These are phyloP conservation scores for Tragopan temminckii DNA, from an alignment of 2,797 vertebrate species.

Conservation along the genomic window DNA sequence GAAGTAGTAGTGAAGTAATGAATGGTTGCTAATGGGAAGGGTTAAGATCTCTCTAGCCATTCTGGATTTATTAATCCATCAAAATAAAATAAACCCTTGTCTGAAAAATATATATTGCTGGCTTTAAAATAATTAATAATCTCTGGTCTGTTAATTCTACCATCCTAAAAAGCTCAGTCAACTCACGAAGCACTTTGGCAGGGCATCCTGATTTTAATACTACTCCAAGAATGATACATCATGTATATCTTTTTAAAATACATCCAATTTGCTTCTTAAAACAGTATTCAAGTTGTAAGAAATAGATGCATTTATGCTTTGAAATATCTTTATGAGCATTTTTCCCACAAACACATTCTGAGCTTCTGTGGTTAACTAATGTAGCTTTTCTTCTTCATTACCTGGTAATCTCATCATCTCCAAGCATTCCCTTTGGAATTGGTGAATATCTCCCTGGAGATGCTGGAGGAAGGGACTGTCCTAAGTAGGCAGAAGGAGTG, in stretches of 20 bases:
- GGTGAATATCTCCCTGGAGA: slow-evolving; percentile 92
- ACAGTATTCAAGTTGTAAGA: neutral
- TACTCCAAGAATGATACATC: neutral
- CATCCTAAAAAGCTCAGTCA: neutral
- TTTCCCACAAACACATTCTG: neutral
- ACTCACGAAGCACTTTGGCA: neutral
- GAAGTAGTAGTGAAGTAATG: neutral
- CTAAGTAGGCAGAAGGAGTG: slow-evolving; percentile 87
- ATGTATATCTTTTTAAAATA: neutral
- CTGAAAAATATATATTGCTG: neutral
- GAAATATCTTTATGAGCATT: neutral
- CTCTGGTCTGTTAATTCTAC: neutral
- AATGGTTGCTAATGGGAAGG: neutral
- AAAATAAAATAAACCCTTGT: slow-evolving; percentile 3
- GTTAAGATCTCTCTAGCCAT: slow-evolving; percentile 22
- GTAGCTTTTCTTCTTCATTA: slow-evolving; percentile 67
- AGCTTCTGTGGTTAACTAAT: neutral
- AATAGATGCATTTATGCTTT: neutral
- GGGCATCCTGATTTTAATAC: neutral
- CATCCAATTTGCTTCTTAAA: neutral
- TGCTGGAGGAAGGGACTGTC: slow-evolving; percentile 85
- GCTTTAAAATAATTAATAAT: neutral
- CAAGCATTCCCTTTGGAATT: slow-evolving; percentile 88
- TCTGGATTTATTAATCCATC: slow-evolving; percentile 21
- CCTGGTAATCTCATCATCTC: slow-evolving; percentile 93